These are phyloP conservation scores for Enteromius afrohamiltoni DNA, from an alignment of 2,797 vertebrate genomes.

Conservation along the genomic window DNA sequence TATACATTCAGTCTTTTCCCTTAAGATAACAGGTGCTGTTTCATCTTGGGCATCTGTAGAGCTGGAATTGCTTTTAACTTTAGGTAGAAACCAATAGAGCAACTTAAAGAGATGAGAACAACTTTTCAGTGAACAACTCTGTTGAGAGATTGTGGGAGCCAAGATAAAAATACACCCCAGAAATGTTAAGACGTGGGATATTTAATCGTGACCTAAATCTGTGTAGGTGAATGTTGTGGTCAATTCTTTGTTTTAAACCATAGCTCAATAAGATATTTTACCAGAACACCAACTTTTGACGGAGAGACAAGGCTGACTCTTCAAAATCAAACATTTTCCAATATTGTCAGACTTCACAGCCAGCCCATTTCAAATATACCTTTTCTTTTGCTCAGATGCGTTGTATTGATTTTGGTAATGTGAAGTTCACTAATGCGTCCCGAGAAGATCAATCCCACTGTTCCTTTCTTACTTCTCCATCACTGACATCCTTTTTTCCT, in stretches of 20 bases:
- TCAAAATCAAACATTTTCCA: background rate
- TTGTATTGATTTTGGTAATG: constrained; percentile 33
- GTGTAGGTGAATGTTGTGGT: background rate
- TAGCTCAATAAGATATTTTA: background rate
- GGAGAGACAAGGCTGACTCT: background rate
- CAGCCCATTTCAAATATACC: background rate
- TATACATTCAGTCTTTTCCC: background rate
- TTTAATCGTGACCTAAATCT: background rate
- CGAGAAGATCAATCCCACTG: constrained; percentile 18
- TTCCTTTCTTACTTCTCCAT: constrained; percentile 40
- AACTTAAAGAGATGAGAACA: constrained; percentile 7
- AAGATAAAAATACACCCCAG: background rate
- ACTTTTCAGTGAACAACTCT: background rate
- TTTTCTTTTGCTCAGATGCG: constrained; percentile 1
- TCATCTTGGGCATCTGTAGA: background rate
- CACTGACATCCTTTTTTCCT: constrained; percentile 48
- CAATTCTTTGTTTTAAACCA: background rate
- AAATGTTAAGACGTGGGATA: background rate
- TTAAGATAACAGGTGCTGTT: background rate
- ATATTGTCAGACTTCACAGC: background rate
- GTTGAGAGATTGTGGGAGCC: background rate
- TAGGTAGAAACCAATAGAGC: background rate
- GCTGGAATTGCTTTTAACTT: background rate
- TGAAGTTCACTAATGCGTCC: constrained; percentile 2
- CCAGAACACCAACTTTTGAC: background rate